Conservation (phyloP, 2,888 invertebrate species). For the Acrocera orbiculus region DNA sequence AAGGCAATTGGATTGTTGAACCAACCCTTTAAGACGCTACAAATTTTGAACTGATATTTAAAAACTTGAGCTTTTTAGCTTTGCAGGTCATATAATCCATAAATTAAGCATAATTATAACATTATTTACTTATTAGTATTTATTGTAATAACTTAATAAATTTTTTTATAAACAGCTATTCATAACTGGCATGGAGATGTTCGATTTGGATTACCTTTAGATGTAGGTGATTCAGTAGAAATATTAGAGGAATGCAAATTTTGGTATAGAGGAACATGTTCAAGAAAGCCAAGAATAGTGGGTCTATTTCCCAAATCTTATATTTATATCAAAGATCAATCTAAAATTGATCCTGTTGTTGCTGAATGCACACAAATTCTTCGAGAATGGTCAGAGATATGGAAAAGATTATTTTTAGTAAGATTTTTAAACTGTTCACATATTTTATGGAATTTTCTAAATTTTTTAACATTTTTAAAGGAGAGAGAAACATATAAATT, state of each 20-base stretch:
- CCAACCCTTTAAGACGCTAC: too few species aligned
- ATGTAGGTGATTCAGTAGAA: constrained; percentile 85
- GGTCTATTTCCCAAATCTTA: constrained; percentile 68
- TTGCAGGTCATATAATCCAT: too few species aligned
- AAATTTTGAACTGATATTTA: too few species aligned
- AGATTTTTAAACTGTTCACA: constrained; percentile 19
- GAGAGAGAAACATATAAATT: constrained; percentile 71
- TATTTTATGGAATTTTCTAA: constrained; percentile 4
- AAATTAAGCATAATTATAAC: too few species aligned
- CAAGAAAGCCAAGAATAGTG: constrained; percentile 47
- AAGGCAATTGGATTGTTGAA: too few species aligned
- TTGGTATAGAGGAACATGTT: constrained; percentile 78
- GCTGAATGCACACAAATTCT: constrained; percentile 79
- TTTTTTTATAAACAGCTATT: constrained; percentile 48
- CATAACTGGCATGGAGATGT: constrained; percentile 79
- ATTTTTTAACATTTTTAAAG: too few species aligned
- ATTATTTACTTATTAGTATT: too few species aligned
- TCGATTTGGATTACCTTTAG: constrained; percentile 60
- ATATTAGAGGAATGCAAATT: constrained; percentile 77
- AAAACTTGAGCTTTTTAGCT: too few species aligned
- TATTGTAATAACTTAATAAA: constrained; percentile 1
- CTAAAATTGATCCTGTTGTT: constrained; percentile 77
- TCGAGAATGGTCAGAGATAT: constrained; percentile 83
- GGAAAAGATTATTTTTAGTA: constrained; percentile 86
- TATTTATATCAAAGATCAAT: constrained; percentile 69